A percentile compares a stretch with the other conserved stretches of the same genome.
Conservation (phyloP, 2,797 vertebrate genomes). For the Sparus aurata region DNA sequence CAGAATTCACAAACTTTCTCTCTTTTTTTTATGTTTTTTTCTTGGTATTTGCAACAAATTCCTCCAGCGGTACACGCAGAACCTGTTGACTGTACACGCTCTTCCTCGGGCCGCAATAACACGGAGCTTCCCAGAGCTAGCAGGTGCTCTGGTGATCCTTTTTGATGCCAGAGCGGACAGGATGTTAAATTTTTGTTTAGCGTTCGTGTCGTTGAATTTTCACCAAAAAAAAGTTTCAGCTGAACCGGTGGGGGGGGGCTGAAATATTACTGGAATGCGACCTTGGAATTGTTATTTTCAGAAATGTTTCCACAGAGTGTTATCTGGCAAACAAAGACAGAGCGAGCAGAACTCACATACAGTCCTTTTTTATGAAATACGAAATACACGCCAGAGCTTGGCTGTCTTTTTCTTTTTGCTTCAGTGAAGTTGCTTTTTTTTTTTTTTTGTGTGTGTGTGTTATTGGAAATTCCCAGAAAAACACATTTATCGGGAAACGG, state of each 20-base stretch:
- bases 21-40: constrained; percentile 61
- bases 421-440: background rate
- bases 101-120: constrained; percentile 71
- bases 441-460: background rate
- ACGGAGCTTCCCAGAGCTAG: constrained; percentile 54
- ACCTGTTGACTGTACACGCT: constrained; percentile 76
- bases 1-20: constrained; percentile 37
- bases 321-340: background rate
- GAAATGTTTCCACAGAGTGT: background rate
- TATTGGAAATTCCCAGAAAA: constrained; percentile 59
- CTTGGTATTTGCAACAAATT: constrained; percentile 70
- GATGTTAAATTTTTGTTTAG: constrained; percentile 29
- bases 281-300: constrained; percentile 18
- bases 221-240: background rate
- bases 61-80: constrained; percentile 62
- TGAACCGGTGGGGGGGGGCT: constrained; percentile 1
- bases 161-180: constrained; percentile 19
- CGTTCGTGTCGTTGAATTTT: constrained; percentile 18
- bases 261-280: constrained; percentile 35
- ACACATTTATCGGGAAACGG: no score
- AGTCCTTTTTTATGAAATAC: background rate
- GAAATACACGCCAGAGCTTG: background rate
- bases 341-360: background rate
- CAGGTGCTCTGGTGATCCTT: constrained; percentile 65
- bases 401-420: background rate